Evolutionary conservation across 2,113 vertebrate genomes (phyloP).

Genomic region (Peromyscus leucopus): DNA sequence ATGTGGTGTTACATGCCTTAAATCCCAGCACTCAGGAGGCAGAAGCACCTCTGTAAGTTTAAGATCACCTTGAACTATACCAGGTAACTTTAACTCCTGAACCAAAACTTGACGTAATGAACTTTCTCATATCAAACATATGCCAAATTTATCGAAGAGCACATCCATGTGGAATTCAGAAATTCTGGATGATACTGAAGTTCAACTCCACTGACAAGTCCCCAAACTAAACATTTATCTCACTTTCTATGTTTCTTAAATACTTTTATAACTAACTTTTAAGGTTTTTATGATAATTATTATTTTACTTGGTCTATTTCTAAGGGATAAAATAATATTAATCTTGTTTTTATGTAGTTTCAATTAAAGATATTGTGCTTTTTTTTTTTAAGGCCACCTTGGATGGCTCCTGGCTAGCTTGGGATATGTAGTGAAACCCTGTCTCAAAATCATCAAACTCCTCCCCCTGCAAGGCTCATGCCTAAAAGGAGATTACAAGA

Average conservation of each 20-base stretch:
- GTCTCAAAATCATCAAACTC: neutral
- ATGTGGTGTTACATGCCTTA: neutral
- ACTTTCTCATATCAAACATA: neutral
- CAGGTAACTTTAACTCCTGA: neutral
- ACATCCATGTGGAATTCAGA: neutral
- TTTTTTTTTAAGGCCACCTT: neutral
- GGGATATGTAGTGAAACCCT: neutral
- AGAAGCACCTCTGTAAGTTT: neutral
- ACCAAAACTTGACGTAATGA: neutral
- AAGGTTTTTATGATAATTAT: neutral
- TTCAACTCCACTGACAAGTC: neutral
- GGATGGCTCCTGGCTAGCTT: neutral
- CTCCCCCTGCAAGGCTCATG: neutral
- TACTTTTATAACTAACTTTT: neutral
- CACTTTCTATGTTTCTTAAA: neutral
- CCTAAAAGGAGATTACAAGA: neutral
- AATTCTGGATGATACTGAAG: neutral
- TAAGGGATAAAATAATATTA: neutral
- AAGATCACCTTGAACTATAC: neutral
- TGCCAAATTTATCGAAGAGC: neutral
- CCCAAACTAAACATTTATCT: neutral
- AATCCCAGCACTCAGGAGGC: neutral
- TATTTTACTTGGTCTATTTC: neutral
- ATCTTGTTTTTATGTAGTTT: neutral
- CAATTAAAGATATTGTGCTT: neutral